Conservation (phyloP, 2,888 invertebrate species). For the Dorcus hopei region DNA sequence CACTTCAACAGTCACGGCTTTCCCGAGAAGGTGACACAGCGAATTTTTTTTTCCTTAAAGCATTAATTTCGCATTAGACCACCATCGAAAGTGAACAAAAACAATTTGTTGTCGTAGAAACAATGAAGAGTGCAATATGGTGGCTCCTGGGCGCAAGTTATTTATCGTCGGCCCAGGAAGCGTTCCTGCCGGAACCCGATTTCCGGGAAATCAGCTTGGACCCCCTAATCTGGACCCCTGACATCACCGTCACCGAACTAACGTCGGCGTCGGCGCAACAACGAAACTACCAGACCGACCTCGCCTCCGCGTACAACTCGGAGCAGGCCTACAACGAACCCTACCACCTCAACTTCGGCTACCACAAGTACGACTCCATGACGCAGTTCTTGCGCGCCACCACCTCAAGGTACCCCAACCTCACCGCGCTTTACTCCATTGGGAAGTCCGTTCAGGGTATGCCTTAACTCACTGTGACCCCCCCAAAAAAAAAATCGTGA, state of each 20-base stretch:
- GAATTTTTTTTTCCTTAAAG: too few relatives aligned
- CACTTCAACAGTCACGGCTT: too few relatives aligned
- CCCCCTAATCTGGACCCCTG: background rate
- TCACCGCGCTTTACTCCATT: conserved; percentile 89
- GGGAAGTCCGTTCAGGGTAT: conserved; percentile 90
- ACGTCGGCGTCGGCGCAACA: conserved; percentile 9
- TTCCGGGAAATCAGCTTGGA: background rate
- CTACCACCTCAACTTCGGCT: conserved; percentile 67
- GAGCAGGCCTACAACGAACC: conserved; percentile 29
- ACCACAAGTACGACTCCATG: conserved; percentile 85
- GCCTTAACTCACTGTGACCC: conserved; percentile 5
- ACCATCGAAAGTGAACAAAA: too few relatives aligned
- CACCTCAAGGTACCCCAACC: conserved; percentile 75
- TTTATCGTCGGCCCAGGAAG: background rate
- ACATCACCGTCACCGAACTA: background rate
- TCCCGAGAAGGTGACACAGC: too few relatives aligned
- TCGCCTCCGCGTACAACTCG: background rate
- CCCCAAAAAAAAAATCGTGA: background rate
- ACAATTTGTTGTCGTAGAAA: background rate
- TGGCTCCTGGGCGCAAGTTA: background rate
- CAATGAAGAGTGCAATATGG: background rate
- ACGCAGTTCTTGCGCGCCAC: conserved; percentile 78
- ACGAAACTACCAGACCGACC: conserved; percentile 22
- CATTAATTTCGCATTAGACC: too few relatives aligned
- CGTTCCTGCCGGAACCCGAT: background rate